Percentiles rank a stretch among this genome's conserved stretches.
Evolutionary conservation across 2,113 vertebrate genomes (phyloP).

Genomic region (Labrus mixtus): DNA sequence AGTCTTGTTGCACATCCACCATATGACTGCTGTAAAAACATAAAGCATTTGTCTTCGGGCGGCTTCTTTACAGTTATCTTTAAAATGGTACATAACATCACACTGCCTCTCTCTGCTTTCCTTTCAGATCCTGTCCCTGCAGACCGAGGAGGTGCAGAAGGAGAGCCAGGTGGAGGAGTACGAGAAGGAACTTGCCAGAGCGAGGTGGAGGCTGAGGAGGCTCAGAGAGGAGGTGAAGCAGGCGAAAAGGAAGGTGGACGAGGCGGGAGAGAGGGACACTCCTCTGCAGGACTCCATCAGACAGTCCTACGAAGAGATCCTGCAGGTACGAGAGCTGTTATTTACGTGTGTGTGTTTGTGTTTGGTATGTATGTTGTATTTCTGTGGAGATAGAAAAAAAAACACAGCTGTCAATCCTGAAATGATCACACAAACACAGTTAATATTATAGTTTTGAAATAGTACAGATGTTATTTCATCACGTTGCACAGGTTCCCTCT

Average conservation of each 20-base stretch:
- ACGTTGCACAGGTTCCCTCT: too few species aligned
- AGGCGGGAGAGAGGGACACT: constrained; percentile 87
- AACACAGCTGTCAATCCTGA: too few species aligned
- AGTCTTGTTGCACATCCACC: too few species aligned
- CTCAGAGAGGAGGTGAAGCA: constrained; percentile 91
- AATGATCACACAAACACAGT: too few species aligned
- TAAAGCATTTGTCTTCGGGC: too few species aligned
- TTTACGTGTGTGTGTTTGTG: not conserved
- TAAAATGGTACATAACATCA: too few species aligned
- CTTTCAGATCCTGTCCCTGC: constrained; percentile 89
- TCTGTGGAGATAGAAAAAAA: too few species aligned
- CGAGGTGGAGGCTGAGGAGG: constrained; percentile 88
- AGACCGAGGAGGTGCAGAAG: constrained; percentile 89
- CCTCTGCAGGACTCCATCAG: constrained; percentile 87
- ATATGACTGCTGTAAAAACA: too few species aligned
- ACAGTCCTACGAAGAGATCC: constrained; percentile 83
- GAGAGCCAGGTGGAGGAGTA: constrained; percentile 91
- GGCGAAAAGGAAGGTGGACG: constrained; percentile 88
- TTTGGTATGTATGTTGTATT: not conserved
- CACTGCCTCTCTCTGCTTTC: not conserved
- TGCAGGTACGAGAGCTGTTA: constrained; percentile 68
- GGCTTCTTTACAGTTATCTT: too few species aligned
- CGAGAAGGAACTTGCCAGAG: constrained; percentile 90
- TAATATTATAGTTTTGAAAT: too few species aligned
- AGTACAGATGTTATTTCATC: too few species aligned